Evolutionary conservation across 2,797 vertebrate species (phyloP).

Genomic region (Lacerta bilineata): DNA sequence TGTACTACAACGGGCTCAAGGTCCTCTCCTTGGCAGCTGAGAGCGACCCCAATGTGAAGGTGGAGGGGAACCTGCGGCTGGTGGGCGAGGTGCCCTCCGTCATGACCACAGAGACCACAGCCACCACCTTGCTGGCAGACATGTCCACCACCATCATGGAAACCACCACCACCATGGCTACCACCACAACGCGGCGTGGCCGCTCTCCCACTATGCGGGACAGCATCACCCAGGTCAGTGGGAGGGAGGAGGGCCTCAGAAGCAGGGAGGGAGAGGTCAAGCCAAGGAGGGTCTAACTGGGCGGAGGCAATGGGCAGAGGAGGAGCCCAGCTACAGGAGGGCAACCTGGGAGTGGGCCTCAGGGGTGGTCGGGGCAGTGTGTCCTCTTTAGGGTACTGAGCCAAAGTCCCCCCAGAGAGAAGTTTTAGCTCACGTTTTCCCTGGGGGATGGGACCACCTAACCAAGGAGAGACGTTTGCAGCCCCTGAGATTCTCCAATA

Average conservation of each 20-base stretch:
- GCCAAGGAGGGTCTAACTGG: fast-evolving
- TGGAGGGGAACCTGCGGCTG: conserved; percentile 91
- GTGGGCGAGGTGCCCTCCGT: conserved; percentile 92
- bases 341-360: not conserved
- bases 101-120: conserved; percentile 90
- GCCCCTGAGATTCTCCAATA: not conserved
- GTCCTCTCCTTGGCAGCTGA: conserved; percentile 95
- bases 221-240: conserved; percentile 93
- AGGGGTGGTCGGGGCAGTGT: not conserved
- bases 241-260: not conserved
- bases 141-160: conserved; percentile 99
- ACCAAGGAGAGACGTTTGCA: not conserved
- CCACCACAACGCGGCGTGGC: conserved; percentile 92
- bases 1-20: conserved; percentile 97
- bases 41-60: conserved; percentile 91
- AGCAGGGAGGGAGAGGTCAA: not conserved
- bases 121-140: conserved; percentile 92
- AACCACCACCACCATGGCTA: conserved; percentile 96
- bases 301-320: fast-evolving
- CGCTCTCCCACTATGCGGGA: conserved; percentile 94
- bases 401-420: not conserved
- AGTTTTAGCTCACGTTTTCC: not conserved
- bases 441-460: too few species aligned
- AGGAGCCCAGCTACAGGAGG: not conserved
- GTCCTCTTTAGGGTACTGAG: not conserved